These are phyloP conservation scores for Cosmia pyralina DNA, from an alignment of 2,888 invertebrate species.

Conservation along the genomic window DNA sequence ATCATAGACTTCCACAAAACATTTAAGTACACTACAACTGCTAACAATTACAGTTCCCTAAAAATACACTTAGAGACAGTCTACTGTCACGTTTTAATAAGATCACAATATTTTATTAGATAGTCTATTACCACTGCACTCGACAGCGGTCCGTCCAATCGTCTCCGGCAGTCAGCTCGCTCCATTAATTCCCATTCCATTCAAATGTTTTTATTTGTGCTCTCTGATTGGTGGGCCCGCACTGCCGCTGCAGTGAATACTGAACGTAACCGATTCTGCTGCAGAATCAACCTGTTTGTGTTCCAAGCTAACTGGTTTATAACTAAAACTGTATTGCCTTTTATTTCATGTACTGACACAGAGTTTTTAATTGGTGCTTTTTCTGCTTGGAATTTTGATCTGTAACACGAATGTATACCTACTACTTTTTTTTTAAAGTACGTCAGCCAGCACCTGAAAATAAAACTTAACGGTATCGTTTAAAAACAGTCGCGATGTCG, in stretches of 20 bases:
- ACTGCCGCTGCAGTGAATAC: conserved; percentile 7
- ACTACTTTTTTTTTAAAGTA: neutral
- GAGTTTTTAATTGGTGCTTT: neutral
- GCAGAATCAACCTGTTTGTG: conserved; percentile 23
- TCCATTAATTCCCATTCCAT: conserved; percentile 45
- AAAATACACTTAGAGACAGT: no score
- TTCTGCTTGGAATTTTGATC: neutral
- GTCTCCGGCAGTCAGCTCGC: conserved; percentile 15
- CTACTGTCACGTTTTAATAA: neutral
- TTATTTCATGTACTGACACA: neutral
- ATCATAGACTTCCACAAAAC: no score
- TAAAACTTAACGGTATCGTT: no score
- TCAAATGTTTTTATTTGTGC: conserved; percentile 46
- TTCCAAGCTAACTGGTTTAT: conserved; percentile 4
- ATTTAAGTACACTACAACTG: no score
- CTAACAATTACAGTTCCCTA: no score
- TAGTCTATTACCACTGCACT: neutral
- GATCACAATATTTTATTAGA: neutral
- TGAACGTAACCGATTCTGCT: conserved; percentile 23
- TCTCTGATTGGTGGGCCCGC: conserved; percentile 16
- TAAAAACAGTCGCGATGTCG: neutral
- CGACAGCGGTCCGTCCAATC: conserved; percentile 6
- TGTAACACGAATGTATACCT: neutral
- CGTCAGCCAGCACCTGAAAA: no score
- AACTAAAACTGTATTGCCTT: conserved; percentile 3